Evolutionary conservation across 2,888 invertebrate species (phyloP), one percentile per base, ranked within the genome.

Genomic region (Microctonus brassicae): DNA sequence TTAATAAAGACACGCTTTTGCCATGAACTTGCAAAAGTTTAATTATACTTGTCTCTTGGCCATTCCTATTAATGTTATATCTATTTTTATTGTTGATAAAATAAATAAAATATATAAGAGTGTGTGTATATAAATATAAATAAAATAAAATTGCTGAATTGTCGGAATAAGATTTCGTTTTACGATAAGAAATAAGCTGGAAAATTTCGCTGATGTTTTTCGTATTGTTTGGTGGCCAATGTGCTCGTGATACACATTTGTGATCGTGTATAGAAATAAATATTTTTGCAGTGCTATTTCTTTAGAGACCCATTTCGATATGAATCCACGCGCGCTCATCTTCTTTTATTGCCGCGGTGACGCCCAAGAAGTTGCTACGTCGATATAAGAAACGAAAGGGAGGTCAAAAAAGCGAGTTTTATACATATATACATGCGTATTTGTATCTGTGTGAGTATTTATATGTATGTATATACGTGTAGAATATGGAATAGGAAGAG

Each of bases 351-450:
- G 53, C 66, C 42, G 53, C 33, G 65, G 29, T 66, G 69, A 69
- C 68, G 55, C 60, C 68, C 66, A 57, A 71, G 69, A 69, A 71
- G 70, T 71, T 69, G 69, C 70, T 70, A 68, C 69, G 67, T 75
- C 69, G 69, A 73, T 71, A 69, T 62, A 70, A 62, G 42, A 65
- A 47, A 53, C 53, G 65, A 52, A 34, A 39, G 62, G 29, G 60
- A 62, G 63, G 64, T 60, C 13, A 10, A 52, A 66, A 55, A 55
- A 65, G 26, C 34, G 26, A 52, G 47, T 62, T 58, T 58, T 20
- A 26, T 39, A 24, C 55, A 24, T 55, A 57, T 47, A 47, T 17
- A 47, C 7, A 17, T 17, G 17, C 17, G 17, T 47, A 20, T 47
- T 58, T 22, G 29, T 9, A 47, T 52, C 7, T 7, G 7, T 29